Evolutionary conservation across 2,113 vertebrate genomes (phyloP), one percentile per base, ranked within the genome.

Genomic region (Rhinolophus sinicus): DNA sequence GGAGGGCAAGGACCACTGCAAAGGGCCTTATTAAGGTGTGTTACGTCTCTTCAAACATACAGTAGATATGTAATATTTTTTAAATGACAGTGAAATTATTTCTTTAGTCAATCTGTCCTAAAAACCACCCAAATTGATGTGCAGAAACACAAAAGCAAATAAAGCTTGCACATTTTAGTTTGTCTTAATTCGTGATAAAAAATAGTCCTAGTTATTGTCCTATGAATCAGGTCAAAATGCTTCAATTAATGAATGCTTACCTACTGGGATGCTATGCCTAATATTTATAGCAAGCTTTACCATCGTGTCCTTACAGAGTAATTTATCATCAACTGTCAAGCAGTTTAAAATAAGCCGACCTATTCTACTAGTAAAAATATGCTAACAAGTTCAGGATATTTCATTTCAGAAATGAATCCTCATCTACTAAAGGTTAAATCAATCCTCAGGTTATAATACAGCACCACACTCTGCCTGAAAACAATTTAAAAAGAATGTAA

Each of bases 191-290:
- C 26, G 22, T 30, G 65, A 50, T 73, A 94, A 44, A 96, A 96
- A 95, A 83, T 78, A 85, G 60, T 38, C 60, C 21, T 28, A 4
- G 52, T 56, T 69, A 56, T 26, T 81, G 50, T 95, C 72, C 76
- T 94, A 58, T 96, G 97, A 96, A 96, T 95, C 93, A 96, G 82
- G 67, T 52, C 85, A 93, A 90, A 94, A 75, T 96, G 94, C 96
- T 88, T 96, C 97, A 97, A 26, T 85, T 94, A 95, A 93, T 91
- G 91, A 94, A 81, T 44, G 35, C 33, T 94, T 89, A 69, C 54
- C 38, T 83, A 73, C 47, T 50, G 13, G 13, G 35, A n/a, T 47
- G 64, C 47, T 72, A n/a, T 64, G 38, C 47, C 52, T 72, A 64
- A n/a, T 78, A 82, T 52, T 86, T 52, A 94, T 50, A 52, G 58